Percentiles rank a stretch among this genome's conserved stretches.
Conservation (phyloP, 2,113 vertebrate genomes). For the Gallinago paraguaiae region DNA sequence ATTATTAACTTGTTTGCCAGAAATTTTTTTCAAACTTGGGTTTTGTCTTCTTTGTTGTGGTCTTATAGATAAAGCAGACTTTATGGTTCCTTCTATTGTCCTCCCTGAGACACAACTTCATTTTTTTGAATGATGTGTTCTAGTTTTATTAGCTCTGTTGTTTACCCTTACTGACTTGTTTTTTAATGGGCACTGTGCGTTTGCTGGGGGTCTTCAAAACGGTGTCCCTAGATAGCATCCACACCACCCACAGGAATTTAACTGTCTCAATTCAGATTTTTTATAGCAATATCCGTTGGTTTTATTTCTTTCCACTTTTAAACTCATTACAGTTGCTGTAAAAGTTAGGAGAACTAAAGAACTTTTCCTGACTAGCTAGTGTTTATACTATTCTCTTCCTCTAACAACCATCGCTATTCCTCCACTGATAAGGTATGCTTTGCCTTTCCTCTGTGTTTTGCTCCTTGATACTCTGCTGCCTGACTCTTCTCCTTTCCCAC, state of each 20-base stretch:
- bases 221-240: neutral
- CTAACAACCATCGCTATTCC: neutral
- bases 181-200: neutral
- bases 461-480: neutral
- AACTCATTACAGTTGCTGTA: neutral
- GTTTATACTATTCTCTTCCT: neutral
- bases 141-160: neutral
- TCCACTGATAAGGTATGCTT: neutral
- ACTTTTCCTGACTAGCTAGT: neutral
- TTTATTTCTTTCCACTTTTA: neutral
- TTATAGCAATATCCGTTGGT: neutral
- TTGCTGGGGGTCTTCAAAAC: neutral
- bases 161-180: neutral
- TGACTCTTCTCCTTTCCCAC: neutral
- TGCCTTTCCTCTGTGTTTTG: neutral
- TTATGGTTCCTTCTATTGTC: neutral
- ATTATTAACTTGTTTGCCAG: neutral
- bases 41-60: neutral
- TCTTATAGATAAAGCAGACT: neutral
- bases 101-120: neutral
- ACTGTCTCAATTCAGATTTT: neutral
- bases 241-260: neutral
- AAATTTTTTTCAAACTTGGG: neutral
- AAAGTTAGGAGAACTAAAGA: neutral
- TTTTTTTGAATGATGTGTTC: neutral